A percentile compares a stretch with the other conserved stretches of the same genome.
These are phyloP conservation scores for Phocoena sinus DNA, from an alignment of 2,113 vertebrate species.

Conservation along the genomic window DNA sequence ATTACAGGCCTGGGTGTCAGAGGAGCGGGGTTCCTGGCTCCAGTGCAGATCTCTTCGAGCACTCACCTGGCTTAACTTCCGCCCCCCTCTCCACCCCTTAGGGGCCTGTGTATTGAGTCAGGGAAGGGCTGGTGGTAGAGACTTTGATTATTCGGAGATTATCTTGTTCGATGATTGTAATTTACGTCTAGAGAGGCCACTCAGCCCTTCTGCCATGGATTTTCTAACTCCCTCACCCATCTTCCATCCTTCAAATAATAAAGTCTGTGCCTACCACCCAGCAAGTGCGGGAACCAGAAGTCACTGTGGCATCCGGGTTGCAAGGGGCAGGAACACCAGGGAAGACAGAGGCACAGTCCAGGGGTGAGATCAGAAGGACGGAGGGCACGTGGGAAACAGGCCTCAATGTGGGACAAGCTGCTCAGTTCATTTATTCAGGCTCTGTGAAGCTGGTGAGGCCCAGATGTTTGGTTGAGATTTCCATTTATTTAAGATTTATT, in stretches of 20 bases:
- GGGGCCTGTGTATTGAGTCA: neutral
- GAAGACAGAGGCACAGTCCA: rapidly evolving
- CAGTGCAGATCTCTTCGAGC: too few species aligned
- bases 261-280: neutral
- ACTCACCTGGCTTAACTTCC: neutral
- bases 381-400: neutral
- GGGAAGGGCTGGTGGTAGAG: neutral
- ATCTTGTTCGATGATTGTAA: neutral
- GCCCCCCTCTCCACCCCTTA: neutral
- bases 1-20: too few species aligned
- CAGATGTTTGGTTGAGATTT: neutral
- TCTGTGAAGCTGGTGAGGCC: neutral
- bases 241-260: neutral
- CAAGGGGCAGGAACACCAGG: neutral
- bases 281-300: neutral
- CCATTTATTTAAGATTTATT: neutral
- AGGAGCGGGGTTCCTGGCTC: neutral
- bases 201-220: neutral
- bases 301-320: neutral
- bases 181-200: neutral
- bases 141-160: neutral
- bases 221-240: neutral
- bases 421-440: neutral
- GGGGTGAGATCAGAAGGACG: neutral
- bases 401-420: neutral